phyloP scores from a whole-genome alignment of 30 jellyfish, hydroid and myxozoan genomes.

The Catostylus mosaicus region DNA sequence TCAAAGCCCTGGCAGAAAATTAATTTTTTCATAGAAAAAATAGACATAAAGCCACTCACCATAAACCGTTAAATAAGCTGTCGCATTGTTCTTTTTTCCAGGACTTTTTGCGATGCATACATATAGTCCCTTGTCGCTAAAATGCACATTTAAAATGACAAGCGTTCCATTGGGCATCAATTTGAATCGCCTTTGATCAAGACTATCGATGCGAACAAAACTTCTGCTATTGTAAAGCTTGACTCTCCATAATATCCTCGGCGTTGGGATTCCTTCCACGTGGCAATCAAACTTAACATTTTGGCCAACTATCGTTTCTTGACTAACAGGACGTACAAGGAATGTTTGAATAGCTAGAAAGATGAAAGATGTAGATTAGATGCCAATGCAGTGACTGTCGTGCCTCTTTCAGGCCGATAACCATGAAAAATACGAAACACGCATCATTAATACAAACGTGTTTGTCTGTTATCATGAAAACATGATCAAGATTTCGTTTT shows the following conservation, averaged over 20 bases:
- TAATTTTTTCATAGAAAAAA: too few species aligned
- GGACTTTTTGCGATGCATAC: constrained; percentile 89
- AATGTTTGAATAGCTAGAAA: constrained; percentile 79
- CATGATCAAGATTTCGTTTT: too few species aligned
- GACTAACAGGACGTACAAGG: constrained; percentile 49
- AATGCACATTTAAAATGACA: constrained; percentile 48
- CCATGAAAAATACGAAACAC: neutral
- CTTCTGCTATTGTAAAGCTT: constrained; percentile 18
- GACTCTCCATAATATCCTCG: constrained; percentile 75
- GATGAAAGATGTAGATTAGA: neutral
- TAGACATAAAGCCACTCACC: constrained; percentile 85
- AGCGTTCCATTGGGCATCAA: constrained; percentile 74
- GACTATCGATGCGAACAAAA: constrained; percentile 37
- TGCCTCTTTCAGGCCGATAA: too few species aligned
- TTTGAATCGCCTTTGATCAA: constrained; percentile 64
- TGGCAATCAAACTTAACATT: constrained; percentile 64
- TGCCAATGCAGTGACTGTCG: too few species aligned
- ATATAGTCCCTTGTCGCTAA: constrained; percentile 70
- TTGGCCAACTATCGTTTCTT: constrained; percentile 64
- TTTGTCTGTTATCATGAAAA: too few species aligned
- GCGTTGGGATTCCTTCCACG: constrained; percentile 86
- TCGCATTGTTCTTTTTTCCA: constrained; percentile 59
- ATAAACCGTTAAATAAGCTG: constrained; percentile 80
- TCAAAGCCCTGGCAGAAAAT: too few species aligned
- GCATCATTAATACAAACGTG: too few species aligned